Evolutionary conservation across 2,888 invertebrate genomes (phyloP).

Genomic region (Caenorhabditis virilis): DNA sequence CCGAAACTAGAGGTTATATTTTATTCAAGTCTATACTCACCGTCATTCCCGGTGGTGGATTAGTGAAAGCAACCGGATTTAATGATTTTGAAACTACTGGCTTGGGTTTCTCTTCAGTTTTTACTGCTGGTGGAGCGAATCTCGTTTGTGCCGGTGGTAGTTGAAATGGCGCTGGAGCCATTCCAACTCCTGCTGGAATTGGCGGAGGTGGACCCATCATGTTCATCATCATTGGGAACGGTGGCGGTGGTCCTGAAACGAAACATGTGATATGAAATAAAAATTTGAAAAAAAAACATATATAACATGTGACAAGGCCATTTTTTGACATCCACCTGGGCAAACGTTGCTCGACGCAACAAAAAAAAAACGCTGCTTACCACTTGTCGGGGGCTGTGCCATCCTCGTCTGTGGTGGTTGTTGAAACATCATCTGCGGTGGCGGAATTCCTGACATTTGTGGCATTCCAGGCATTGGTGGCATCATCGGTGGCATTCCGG

Average conservation of each 20-base stretch:
- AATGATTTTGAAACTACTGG: slow-evolving; percentile 3
- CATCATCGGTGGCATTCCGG: neutral
- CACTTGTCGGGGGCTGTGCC: neutral
- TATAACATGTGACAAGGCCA: too few species aligned
- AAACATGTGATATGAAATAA: too few species aligned
- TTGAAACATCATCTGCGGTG: neutral
- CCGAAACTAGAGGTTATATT: neutral
- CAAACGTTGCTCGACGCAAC: neutral
- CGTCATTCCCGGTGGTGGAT: slow-evolving; percentile 4
- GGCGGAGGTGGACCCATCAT: neutral
- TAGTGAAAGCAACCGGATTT: slow-evolving; percentile 7
- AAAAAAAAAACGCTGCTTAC: neutral
- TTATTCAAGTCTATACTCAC: neutral
- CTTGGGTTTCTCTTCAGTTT: neutral
- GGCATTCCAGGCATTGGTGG: slow-evolving; percentile 18
- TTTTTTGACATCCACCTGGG: too few species aligned
- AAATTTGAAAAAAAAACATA: too few species aligned
- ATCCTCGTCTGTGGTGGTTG: slow-evolving; percentile 1
- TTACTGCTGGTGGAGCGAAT: neutral
- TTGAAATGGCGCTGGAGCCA: slow-evolving; percentile 9
- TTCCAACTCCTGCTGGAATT: neutral
- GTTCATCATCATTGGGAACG: neutral
- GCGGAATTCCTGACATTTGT: slow-evolving; percentile 17
- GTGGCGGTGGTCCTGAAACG: slow-evolving; percentile 1
- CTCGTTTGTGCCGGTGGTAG: slow-evolving; percentile 13